Percentiles rank a stretch among this genome's conserved stretches.
phyloP scores from a whole-genome alignment of 1,140 invertebrate genomes.

The Eciton burchellii region DNA sequence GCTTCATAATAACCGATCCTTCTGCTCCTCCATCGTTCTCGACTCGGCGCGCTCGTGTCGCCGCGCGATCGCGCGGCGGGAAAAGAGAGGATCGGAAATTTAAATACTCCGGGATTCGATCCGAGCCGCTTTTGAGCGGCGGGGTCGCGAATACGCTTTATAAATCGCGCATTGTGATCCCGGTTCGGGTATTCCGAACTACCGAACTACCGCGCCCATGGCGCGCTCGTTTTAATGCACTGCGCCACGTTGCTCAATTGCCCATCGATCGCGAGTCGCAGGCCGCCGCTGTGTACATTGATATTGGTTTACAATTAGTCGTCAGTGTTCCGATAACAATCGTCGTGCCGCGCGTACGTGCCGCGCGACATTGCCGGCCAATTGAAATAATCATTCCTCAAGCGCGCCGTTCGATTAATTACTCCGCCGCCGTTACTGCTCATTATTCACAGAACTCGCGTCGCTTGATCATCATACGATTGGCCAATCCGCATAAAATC shows the following conservation, averaged over 20 bases:
- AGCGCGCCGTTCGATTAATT: slow-evolving; percentile 20
- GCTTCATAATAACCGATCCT: slow-evolving; percentile 63
- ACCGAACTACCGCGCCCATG: slow-evolving; percentile 16
- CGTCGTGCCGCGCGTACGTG: slow-evolving; percentile 20
- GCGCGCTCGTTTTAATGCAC: slow-evolving; percentile 47
- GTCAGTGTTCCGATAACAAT: slow-evolving; percentile 30
- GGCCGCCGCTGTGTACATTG: slow-evolving; percentile 7
- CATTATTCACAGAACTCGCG: not conserved
- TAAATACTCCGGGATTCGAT: slow-evolving; percentile 28
- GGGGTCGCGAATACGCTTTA: slow-evolving; percentile 6
- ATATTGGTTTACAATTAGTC: slow-evolving; percentile 53
- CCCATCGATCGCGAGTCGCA: slow-evolving; percentile 33
- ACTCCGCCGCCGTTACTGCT: not conserved
- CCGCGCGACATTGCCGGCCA: slow-evolving; percentile 16
- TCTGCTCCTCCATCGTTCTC: slow-evolving; percentile 14
- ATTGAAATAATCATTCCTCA: slow-evolving; percentile 45
- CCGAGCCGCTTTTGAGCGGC: not conserved
- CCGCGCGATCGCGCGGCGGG: slow-evolving; percentile 1
- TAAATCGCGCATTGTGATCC: slow-evolving; percentile 33
- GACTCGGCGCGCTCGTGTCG: slow-evolving; percentile 25
- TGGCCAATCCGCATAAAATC: slow-evolving; percentile 5
- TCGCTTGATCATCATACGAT: slow-evolving; percentile 1
- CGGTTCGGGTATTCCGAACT: slow-evolving; percentile 20
- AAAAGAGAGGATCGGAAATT: slow-evolving; percentile 32
- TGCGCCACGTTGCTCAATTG: slow-evolving; percentile 44